phyloP scores from a whole-genome alignment of 2,797 vertebrate genomes.

The Rhinoraja longicauda region DNA sequence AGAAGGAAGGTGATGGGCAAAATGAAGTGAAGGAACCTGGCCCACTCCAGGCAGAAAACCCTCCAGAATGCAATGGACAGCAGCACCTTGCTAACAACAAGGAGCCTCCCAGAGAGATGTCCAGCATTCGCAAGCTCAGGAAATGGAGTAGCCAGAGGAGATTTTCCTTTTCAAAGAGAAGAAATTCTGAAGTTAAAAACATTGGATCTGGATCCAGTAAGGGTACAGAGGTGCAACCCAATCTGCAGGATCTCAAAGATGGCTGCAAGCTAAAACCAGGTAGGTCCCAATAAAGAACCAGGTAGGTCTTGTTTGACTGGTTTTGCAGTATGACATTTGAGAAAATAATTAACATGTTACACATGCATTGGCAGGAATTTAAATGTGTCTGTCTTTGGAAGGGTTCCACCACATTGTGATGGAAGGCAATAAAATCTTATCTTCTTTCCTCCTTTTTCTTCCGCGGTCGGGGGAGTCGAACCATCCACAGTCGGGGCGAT shows the following conservation, averaged over 20 bases:
- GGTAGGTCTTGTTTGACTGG: not conserved
- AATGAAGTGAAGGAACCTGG: not conserved
- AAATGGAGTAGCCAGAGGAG: not conserved
- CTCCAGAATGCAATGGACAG: not conserved
- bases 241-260: not conserved
- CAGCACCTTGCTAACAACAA: not conserved
- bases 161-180: constrained; percentile 30
- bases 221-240: not conserved
- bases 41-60: not conserved
- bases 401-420: too few species aligned
- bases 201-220: not conserved
- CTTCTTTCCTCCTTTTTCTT: too few species aligned
- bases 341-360: not conserved
- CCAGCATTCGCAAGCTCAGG: not conserved
- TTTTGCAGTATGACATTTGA: not conserved
- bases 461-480: too few species aligned
- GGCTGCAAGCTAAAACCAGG: not conserved
- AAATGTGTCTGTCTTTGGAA: too few species aligned
- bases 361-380: too few species aligned
- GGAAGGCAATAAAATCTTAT: too few species aligned
- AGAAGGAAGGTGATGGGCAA: not conserved
- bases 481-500: too few species aligned
- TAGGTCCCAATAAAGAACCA: not conserved
- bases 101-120: not conserved
- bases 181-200: not conserved